A percentile compares a stretch with the other conserved stretches of the same genome.
Conservation (phyloP, 2,113 vertebrate genomes). For the Pampusana beccarii region DNA sequence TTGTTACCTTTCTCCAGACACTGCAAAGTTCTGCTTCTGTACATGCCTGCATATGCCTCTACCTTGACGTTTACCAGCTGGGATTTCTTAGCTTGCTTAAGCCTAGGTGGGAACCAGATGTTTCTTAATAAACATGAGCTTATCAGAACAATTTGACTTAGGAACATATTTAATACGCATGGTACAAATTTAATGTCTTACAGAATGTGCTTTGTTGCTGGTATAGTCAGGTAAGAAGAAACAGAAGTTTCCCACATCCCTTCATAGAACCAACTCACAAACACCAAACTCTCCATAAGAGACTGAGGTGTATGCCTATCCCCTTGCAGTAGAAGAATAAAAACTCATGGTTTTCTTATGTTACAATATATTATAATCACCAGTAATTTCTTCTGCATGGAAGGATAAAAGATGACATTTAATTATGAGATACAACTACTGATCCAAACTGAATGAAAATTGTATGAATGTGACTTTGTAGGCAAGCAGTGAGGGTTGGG, state of each 20-base stretch:
- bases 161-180: neutral
- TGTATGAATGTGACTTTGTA: neutral
- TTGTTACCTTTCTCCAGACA: neutral
- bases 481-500: neutral
- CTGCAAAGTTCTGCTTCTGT: neutral
- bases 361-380: neutral
- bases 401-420: neutral
- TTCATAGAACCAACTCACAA: neutral
- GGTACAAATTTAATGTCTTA: neutral
- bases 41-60: neutral
- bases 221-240: neutral
- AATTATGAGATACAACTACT: neutral
- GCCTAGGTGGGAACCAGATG: neutral
- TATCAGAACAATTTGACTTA: neutral
- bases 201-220: neutral
- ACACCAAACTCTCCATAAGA: neutral
- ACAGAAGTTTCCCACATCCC: neutral
- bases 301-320: accelerated
- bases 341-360: neutral
- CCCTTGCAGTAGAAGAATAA: neutral
- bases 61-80: neutral
- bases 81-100: neutral
- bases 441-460: neutral
- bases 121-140: neutral
- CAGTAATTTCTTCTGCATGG: accelerated